phyloP scores from a whole-genome alignment of 2,113 vertebrate species.

The Triplophysa siluroides region DNA sequence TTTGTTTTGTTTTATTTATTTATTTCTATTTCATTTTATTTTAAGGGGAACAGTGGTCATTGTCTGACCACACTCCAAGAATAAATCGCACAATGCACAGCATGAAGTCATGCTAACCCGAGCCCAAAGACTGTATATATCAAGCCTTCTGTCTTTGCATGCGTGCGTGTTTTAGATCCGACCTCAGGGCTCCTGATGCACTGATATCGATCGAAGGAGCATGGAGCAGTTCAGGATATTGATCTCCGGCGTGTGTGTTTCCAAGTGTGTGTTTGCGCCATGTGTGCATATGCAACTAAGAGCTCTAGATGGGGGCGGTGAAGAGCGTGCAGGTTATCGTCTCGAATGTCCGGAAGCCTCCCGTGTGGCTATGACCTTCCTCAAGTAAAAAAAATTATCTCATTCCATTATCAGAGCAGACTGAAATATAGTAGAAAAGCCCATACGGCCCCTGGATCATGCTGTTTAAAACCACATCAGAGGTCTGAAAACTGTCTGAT shows the following conservation, averaged over 20 bases:
- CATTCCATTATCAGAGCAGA: conserved; percentile 64
- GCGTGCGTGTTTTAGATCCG: conserved; percentile 39
- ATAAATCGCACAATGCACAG: conserved; percentile 12
- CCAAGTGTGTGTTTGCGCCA: conserved; percentile 15
- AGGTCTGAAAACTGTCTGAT: background rate
- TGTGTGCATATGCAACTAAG: conserved; percentile 28
- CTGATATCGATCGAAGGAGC: conserved; percentile 46
- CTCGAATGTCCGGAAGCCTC: conserved; percentile 77
- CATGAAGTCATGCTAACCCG: conserved; percentile 9
- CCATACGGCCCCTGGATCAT: background rate
- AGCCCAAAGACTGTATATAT: conserved; percentile 19
- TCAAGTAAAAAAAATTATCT: conserved; percentile 51
- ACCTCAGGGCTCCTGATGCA: conserved; percentile 48
- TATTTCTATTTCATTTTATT: background rate
- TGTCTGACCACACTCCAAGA: background rate
- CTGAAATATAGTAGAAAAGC: background rate
- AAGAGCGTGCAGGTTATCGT: conserved; percentile 72
- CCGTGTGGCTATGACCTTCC: conserved; percentile 71
- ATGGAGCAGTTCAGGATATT: conserved; percentile 34
- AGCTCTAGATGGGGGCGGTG: conserved; percentile 62
- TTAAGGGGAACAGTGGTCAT: background rate
- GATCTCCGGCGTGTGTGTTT: conserved; percentile 21
- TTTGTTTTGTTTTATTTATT: background rate
- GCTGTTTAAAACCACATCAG: conserved; percentile 2
- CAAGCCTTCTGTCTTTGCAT: conserved; percentile 21